Evolutionary conservation across 2,113 vertebrate genomes (phyloP), one percentile per base, ranked within the genome.

Genomic region (Eclectus roratus): DNA sequence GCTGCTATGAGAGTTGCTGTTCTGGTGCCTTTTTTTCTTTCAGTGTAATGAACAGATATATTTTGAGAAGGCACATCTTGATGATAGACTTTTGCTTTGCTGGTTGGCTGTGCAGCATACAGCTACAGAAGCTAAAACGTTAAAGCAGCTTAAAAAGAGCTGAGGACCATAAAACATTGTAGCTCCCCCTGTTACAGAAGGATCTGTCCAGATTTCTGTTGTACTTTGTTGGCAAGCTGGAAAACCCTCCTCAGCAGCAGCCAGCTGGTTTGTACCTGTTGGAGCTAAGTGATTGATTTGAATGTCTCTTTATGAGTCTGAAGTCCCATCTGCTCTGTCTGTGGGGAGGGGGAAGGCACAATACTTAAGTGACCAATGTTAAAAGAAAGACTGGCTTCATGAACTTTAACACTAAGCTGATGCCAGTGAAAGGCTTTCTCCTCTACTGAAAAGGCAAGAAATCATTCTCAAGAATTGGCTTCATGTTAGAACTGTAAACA

Each of bases 401-500:
- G 58, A 78, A 19, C 79, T 83, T 31, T 43, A 79, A 47, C 68
- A 35, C 63, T 35, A 39, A 29, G 35, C 74, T 94, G 63, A 71
- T 94, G 72, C 78, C 89, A 89, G 80, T 14, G 2, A 87, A 96
- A 86, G 76, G 53, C 88, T 89, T 95, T 93, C 71, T 82, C 71
- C 65, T 79, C 91, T 93, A 85, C 58, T 92, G 77, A 92, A 91
- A 95, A 89, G 89, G 77, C 93, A 96, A 79, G 56, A 58, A 90
- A 91, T 83, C 65, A 77, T 82, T 96, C 91, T 94, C 0, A 0
- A 88, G 90, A 93, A 78, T 63, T 95, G 95, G 93, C 95, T 96
- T 88, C 88, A 46, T 74, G 63, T 76, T 95, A 91, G 81, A 85
- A 93, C 70, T 92, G 89, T 94, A 97, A 96, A 96, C 95, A 95